These are phyloP conservation scores for Lagorchestes hirsutus DNA, from an alignment of 2,797 vertebrate species.

Conservation along the genomic window DNA sequence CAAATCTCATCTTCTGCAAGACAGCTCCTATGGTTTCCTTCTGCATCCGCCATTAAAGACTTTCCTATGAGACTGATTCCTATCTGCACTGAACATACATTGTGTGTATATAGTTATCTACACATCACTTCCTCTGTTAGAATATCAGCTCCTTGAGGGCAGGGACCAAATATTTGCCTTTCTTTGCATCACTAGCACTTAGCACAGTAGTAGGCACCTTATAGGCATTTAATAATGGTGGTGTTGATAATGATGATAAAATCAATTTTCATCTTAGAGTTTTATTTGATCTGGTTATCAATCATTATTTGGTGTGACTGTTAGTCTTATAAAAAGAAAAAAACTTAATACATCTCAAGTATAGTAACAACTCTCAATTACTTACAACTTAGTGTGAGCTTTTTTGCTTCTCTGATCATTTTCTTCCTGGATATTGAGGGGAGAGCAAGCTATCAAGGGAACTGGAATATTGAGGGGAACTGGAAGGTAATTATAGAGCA, in stretches of 20 bases:
- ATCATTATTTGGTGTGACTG: not conserved
- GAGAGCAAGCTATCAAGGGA: no score
- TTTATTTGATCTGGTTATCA: not conserved
- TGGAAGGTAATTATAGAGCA: no score
- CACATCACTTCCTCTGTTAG: no score
- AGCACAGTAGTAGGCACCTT: rapidly evolving
- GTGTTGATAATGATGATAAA: not conserved
- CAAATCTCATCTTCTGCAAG: not conserved
- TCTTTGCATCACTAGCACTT: not conserved
- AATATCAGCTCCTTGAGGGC: no score
- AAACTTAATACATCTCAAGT: not conserved
- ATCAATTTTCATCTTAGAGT: not conserved
- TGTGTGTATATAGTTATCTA: no score
- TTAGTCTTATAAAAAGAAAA: not conserved
- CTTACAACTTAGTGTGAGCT: not conserved
- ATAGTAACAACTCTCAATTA: not conserved
- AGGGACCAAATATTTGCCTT: no score
- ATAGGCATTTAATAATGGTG: not conserved
- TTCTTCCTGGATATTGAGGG: no score
- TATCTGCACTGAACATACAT: not conserved
- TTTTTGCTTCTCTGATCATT: no score
- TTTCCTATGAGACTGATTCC: not conserved
- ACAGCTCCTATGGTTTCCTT: not conserved
- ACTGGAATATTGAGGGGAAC: no score
- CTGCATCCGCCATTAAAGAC: not conserved